These are phyloP conservation scores for Urosaurus nigricauda DNA, from an alignment of 2,797 vertebrate species.

Conservation along the genomic window DNA sequence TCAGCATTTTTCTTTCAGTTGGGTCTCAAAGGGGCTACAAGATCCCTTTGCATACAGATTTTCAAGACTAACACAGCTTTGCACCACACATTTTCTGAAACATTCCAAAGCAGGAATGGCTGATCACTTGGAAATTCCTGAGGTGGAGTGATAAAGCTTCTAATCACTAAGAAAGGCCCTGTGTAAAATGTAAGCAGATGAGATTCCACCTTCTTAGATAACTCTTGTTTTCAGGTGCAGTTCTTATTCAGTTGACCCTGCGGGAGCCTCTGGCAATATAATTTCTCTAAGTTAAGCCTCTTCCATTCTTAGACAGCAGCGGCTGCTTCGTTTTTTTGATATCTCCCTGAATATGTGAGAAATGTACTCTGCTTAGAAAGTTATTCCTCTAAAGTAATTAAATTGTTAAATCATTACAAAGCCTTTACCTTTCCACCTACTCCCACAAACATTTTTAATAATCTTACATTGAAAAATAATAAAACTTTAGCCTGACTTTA, in stretches of 20 bases:
- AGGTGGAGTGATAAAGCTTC: slow-evolving; percentile 36
- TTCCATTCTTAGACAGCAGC: not conserved
- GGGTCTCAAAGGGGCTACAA: too few relatives aligned
- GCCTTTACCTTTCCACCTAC: not conserved
- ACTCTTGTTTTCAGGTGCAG: not conserved
- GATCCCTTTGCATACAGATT: too few relatives aligned
- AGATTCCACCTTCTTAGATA: not conserved
- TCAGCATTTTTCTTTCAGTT: too few relatives aligned
- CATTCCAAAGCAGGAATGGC: not conserved
- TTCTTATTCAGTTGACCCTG: not conserved
- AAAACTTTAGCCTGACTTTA: not conserved
- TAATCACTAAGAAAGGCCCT: slow-evolving; percentile 38
- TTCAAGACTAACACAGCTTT: too few relatives aligned
- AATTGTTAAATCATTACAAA: not conserved
- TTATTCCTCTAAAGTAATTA: not conserved
- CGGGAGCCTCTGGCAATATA: not conserved
- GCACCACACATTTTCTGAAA: not conserved
- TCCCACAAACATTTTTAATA: not conserved
- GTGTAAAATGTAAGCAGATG: slow-evolving; percentile 19
- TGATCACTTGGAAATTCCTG: slow-evolving; percentile 28
- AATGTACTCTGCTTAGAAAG: not conserved
- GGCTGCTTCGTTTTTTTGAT: not conserved
- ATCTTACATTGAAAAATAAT: not conserved
- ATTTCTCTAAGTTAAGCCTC: not conserved
- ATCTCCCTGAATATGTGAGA: not conserved